A percentile compares a stretch with the other conserved stretches of the same genome.
These are phyloP conservation scores for Epizoanthus scotinus DNA, from an alignment of 92 coral and sea anemone genomes.

Conservation along the genomic window DNA sequence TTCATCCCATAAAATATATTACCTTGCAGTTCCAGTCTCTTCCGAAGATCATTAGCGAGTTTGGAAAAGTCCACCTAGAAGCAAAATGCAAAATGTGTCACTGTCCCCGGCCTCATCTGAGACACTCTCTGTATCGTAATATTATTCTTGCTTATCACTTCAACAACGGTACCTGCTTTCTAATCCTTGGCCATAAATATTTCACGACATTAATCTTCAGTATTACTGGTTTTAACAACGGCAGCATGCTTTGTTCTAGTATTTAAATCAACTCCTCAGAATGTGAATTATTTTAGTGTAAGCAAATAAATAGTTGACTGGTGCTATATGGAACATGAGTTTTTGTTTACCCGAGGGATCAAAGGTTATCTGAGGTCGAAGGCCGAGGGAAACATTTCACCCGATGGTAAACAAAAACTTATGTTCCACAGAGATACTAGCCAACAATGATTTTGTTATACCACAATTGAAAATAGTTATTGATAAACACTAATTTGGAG, in stretches of 20 bases:
- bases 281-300: background rate
- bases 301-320: background rate
- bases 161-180: background rate
- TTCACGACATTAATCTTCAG: constrained; percentile 17
- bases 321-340: too few species aligned
- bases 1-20: background rate
- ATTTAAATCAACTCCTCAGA: background rate
- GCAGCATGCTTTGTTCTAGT: background rate
- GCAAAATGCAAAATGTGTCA: background rate
- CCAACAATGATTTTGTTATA: too few species aligned
- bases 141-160: background rate
- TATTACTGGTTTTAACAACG: background rate
- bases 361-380: too few species aligned
- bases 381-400: too few species aligned
- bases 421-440: too few species aligned
- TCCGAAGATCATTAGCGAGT: constrained; percentile 77
- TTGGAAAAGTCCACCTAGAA: constrained; percentile 76
- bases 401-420: too few species aligned
- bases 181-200: constrained; percentile 7
- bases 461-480: too few species aligned
- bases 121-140: background rate
- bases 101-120: background rate
- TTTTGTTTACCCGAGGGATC: too few species aligned
- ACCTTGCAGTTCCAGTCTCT: constrained; percentile 75
- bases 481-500: too few species aligned